phyloP scores from a whole-genome alignment of 2,888 invertebrate genomes.

The Clepsis dumicolana region DNA sequence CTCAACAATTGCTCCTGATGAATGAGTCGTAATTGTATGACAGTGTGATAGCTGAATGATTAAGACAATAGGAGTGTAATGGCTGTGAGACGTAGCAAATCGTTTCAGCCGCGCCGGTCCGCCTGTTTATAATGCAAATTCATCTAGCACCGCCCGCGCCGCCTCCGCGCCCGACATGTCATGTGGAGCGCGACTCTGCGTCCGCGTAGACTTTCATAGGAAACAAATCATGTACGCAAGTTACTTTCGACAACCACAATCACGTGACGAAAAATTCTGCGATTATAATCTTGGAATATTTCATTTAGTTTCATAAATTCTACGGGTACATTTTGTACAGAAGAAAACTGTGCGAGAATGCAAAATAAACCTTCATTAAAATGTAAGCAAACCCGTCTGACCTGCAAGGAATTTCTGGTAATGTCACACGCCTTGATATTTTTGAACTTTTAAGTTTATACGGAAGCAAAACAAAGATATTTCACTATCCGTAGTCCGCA shows the following conservation, averaged over 20 bases:
- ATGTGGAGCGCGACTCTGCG: constrained; percentile 79
- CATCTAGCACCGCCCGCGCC: constrained; percentile 53
- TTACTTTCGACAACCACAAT: constrained; percentile 64
- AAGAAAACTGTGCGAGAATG: constrained; percentile 15
- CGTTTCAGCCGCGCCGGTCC: constrained; percentile 46
- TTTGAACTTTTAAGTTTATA: not conserved
- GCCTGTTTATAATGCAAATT: constrained; percentile 73
- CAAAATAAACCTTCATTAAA: constrained; percentile 32
- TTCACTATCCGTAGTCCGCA: not conserved
- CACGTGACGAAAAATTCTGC: constrained; percentile 29
- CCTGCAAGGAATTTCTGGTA: constrained; percentile 28
- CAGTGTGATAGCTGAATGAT: constrained; percentile 32
- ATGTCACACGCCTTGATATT: constrained; percentile 20
- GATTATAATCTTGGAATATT: constrained; percentile 19
- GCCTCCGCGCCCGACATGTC: constrained; percentile 74
- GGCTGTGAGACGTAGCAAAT: constrained; percentile 48
- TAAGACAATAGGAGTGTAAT: constrained; percentile 40
- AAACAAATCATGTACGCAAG: constrained; percentile 65
- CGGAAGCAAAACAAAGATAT: not conserved
- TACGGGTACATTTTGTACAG: constrained; percentile 9
- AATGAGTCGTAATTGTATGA: constrained; percentile 36
- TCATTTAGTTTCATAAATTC: constrained; percentile 16
- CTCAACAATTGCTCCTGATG: constrained; percentile 9
- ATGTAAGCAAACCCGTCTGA: constrained; percentile 13
- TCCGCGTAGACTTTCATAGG: constrained; percentile 73